phyloP scores from a whole-genome alignment of 2,888 invertebrate genomes.

The Unio pictorum region DNA sequence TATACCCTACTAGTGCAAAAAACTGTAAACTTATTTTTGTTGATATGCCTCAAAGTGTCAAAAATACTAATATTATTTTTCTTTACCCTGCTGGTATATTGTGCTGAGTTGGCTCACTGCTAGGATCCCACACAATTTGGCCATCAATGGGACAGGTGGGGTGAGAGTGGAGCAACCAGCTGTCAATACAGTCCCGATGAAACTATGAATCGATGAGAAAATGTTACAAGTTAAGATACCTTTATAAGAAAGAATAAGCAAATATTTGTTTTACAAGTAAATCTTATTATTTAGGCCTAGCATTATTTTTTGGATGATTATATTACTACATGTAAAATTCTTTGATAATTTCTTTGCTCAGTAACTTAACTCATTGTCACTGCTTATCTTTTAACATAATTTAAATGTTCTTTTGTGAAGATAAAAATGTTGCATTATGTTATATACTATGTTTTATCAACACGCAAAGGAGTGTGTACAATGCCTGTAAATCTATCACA shows the following conservation, averaged over 20 bases:
- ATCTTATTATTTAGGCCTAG: background rate
- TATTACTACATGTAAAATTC: too few species aligned
- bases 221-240: background rate
- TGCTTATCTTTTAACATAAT: too few species aligned
- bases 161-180: slow-evolving; percentile 69
- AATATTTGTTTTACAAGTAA: background rate
- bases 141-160: slow-evolving; percentile 70
- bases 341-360: too few species aligned
- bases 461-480: too few species aligned
- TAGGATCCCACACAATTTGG: slow-evolving; percentile 51
- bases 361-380: too few species aligned
- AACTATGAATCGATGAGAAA: slow-evolving; percentile 50
- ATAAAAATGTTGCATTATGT: too few species aligned
- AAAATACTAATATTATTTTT: background rate
- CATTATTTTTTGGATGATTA: too few species aligned
- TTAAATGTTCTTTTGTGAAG: too few species aligned
- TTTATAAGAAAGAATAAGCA: background rate
- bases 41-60: background rate
- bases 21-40: too few species aligned
- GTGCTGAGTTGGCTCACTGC: background rate
- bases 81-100: background rate
- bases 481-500: too few species aligned
- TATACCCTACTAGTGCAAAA: background rate
- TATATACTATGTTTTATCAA: too few species aligned
- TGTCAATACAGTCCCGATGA: slow-evolving; percentile 70